Evolutionary conservation across 2,113 vertebrate genomes (phyloP), one percentile per base, ranked within the genome.

Genomic region (Cynocephalus volans): DNA sequence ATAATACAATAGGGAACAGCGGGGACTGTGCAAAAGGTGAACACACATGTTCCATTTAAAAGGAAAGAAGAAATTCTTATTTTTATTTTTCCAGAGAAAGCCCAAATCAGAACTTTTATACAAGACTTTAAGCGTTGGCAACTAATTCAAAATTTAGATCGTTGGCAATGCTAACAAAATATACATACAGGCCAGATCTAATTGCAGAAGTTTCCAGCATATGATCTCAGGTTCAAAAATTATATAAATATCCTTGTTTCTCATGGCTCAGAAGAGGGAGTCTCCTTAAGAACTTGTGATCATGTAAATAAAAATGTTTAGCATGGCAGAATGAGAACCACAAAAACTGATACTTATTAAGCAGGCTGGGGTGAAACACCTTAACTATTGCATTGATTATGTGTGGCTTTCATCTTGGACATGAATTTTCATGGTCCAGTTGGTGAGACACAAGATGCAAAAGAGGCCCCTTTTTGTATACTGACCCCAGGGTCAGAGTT

Each of bases 131-230:
- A 82, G 83, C 11, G 45, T 28, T 72, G 23, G 31, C 62, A 89
- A 80, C n/a, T 10, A 80, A 65, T 45, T 73, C 45, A 89, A 80
- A 56, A 84, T 76, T n/a, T 45, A 87, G 80, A 93, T 60, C n/a
- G 24, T 36, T 2, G 9, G 17, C 3, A 90, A 62, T n/a, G 28
- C 24, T 69, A 86, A 85, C 23, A 75, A 95, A 70, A 73, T 28
- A 54, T 24, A 90, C 7, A 31, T n/a, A 87, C 6, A 86, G 41
- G 52, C 8, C n/a, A 80, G 54, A 75, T 75, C 33, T 75, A 67
- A 12, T 28, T 54, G 90, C 72, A 56, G 75, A 45, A 73, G n/a
- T 69, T 73, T 77, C 62, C 41, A 67, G 60, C 7, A 18, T 41
- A 28, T 48, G 56, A 86, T 56, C 48, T 41, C 83, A n/a, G 21